Evolutionary conservation across 2,113 vertebrate genomes (phyloP), one percentile per base, ranked within the genome.

Genomic region (Brachypodius melanocephalos): DNA sequence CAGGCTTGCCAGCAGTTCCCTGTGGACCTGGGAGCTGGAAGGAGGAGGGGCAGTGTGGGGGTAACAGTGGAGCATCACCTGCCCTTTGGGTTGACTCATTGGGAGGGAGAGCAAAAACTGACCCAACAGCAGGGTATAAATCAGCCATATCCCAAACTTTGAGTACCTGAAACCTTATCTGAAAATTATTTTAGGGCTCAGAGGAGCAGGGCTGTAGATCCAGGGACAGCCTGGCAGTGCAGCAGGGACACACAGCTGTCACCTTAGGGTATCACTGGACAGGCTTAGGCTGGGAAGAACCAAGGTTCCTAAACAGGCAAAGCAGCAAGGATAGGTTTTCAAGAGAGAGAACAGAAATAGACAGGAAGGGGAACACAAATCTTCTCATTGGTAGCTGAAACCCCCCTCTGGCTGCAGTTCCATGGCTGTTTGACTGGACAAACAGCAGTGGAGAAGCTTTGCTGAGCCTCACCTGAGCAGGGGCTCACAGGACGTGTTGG

Each of bases 381-480:
- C 52, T 51, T 46, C 22, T 80, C 18, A 45, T 49, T 61, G 45
- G 52, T 6, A 72, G 42, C 61, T 85, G 49, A 58, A 20, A 21
- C 67, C 42, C 58, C 65, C 14, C 12, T 4, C 76, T 72, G 32
- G 29, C 16, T 83, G 32, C 72, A 43, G 49, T 17, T 58, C 38
- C 36, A 8, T 4, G 40, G 36, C 31, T 63, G 24, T 65, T 72
- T n/a, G 28, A 13, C 14, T 5, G 11, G 42, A 45, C 34, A 52
- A 22, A 13, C 21, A 43, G 21, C 0, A 5, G 10, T 12, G 22
- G 21, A 49, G 54, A 10, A 14, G 36, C 2, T 55, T 24, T 58
- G 54, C 74, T 65, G 28, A 34, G 54, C 36, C 88, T 94, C 84
- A 94, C 95, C 96, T 93, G 49, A 89, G 7, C 94, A 93, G 72